These are phyloP conservation scores for Stegophylla sp. DNA, from an alignment of 2,888 invertebrate genomes.

Conservation along the genomic window DNA sequence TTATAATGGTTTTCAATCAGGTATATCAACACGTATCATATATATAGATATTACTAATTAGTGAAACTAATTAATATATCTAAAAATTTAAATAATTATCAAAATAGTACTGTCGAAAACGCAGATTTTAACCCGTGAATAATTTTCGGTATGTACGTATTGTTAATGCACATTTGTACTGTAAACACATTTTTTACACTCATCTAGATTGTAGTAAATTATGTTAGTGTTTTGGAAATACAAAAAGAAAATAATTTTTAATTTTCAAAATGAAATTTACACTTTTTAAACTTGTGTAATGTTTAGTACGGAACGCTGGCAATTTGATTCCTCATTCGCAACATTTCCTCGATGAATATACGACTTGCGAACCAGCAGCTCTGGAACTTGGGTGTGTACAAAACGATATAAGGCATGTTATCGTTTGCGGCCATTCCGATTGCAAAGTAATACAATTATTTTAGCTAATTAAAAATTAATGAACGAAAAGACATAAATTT, in stretches of 20 bases:
- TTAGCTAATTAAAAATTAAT: too few species aligned
- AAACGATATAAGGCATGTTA: conserved; percentile 88
- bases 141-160: not conserved
- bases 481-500: too few species aligned
- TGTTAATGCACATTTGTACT: not conserved
- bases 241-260: not conserved
- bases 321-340: conserved; percentile 93
- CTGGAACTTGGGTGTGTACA: conserved; percentile 92
- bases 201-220: not conserved
- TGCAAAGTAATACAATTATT: conserved; percentile 73
- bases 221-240: not conserved
- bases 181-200: not conserved
- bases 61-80: too few species aligned
- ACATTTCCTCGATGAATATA: conserved; percentile 83
- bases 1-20: too few species aligned
- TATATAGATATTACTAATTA: too few species aligned
- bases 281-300: conserved; percentile 34
- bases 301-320: conserved; percentile 91
- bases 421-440: conserved; percentile 97
- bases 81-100: too few species aligned
- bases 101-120: too few species aligned
- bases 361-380: conserved; percentile 94
- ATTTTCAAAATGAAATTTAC: not conserved
- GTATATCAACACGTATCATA: too few species aligned
- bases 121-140: not conserved